Percentiles rank a stretch among this genome's conserved stretches.
These are phyloP conservation scores for Drosophila persimilis DNA, from an alignment of 1,140 invertebrate species.

Conservation along the genomic window DNA sequence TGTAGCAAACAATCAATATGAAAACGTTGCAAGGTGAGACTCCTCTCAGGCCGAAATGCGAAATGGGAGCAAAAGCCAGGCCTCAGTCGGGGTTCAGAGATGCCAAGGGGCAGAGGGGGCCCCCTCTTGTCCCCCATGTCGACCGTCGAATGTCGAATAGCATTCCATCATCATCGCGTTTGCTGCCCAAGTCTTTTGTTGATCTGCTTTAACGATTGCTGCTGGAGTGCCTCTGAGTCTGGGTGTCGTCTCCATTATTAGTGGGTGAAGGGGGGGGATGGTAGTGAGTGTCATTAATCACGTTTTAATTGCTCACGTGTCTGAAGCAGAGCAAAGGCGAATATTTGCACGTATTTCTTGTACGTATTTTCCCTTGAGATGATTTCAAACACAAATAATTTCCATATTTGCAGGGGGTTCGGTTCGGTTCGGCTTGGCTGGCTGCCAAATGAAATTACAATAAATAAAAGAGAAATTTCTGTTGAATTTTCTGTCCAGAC, in stretches of 20 bases:
- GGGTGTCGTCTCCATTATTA: too few relatives aligned
- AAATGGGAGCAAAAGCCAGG: too few relatives aligned
- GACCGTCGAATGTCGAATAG: slow-evolving; percentile 1
- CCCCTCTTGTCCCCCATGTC: slow-evolving; percentile 13
- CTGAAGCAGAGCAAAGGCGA: slow-evolving; percentile 8
- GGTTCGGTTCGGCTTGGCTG: not conserved
- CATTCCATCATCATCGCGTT: slow-evolving; percentile 43
- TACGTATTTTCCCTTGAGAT: slow-evolving; percentile 20
- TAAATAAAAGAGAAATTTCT: slow-evolving; percentile 78
- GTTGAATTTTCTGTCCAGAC: slow-evolving; percentile 24
- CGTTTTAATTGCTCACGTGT: slow-evolving; percentile 64
- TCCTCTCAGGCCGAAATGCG: too few relatives aligned
- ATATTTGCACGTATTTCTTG: slow-evolving; percentile 25
- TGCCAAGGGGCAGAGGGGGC: slow-evolving; percentile 5
- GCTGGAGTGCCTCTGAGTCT: not conserved
- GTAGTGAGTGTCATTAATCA: not conserved
- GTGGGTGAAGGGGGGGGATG: not conserved
- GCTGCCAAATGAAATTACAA: slow-evolving; percentile 50
- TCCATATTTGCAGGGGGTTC: slow-evolving; percentile 61
- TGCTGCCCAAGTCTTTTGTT: slow-evolving; percentile 79
- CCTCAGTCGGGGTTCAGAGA: too few relatives aligned
- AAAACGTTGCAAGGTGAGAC: too few relatives aligned
- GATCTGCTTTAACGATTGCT: slow-evolving; percentile 1
- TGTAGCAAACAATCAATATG: too few relatives aligned
- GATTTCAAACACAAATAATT: slow-evolving; percentile 47